Conservation (phyloP, 2,888 invertebrate genomes). For the Esperia sulphurella region DNA sequence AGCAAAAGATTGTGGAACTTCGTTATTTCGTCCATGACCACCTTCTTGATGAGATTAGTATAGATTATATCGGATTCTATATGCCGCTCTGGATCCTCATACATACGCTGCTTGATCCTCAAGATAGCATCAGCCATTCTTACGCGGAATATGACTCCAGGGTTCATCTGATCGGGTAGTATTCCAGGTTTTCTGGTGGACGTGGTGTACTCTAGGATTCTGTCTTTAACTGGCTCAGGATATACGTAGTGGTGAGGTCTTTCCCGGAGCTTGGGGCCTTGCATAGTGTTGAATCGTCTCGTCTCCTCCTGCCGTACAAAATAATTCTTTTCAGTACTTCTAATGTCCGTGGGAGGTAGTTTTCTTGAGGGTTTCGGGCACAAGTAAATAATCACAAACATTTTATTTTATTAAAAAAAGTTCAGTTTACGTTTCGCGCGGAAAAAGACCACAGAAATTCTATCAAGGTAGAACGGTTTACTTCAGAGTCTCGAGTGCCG, state of each 20-base stretch:
- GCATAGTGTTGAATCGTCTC: slow-evolving; percentile 46
- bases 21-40: slow-evolving; percentile 69
- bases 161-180: slow-evolving; percentile 68
- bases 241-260: slow-evolving; percentile 66
- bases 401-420: too few relatives aligned
- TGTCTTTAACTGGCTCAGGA: slow-evolving; percentile 66
- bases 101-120: slow-evolving; percentile 68
- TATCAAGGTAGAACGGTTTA: too few relatives aligned
- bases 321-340: slow-evolving; percentile 25
- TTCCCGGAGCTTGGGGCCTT: slow-evolving; percentile 60
- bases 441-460: too few relatives aligned
- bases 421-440: too few relatives aligned
- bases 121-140: slow-evolving; percentile 71
- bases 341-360: not conserved
- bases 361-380: not conserved
- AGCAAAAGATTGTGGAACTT: slow-evolving; percentile 65
- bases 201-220: slow-evolving; percentile 56
- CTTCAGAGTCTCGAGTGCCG: too few relatives aligned
- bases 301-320: slow-evolving; percentile 51
- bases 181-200: slow-evolving; percentile 57
- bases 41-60: slow-evolving; percentile 67
- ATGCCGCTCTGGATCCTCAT: slow-evolving; percentile 67
- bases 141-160: slow-evolving; percentile 67
- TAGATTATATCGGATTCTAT: slow-evolving; percentile 72
- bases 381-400: not conserved